Percentiles rank a stretch among this genome's conserved stretches.
phyloP scores from a whole-genome alignment of 2,797 vertebrate genomes.

The Carduelis carduelis region DNA sequence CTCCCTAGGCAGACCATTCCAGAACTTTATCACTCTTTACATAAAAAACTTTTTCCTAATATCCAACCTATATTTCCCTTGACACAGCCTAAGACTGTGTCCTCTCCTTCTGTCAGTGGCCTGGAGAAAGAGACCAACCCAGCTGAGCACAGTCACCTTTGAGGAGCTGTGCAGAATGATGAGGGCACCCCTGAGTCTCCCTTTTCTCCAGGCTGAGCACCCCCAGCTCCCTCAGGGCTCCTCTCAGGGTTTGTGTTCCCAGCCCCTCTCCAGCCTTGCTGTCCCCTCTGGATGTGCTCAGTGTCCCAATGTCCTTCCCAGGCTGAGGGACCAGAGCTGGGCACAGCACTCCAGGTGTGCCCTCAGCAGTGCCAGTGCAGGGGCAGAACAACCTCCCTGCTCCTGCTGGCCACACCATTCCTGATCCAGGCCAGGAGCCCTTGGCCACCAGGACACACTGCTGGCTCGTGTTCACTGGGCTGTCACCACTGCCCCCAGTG shows the following conservation, averaged over 20 bases:
- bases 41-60: not conserved
- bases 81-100: accelerated
- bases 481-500: not conserved
- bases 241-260: not conserved
- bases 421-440: accelerated
- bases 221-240: not conserved
- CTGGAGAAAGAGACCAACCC: not conserved
- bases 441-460: not conserved
- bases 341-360: not conserved
- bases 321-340: not conserved
- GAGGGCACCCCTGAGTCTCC: not conserved
- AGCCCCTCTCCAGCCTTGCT: not conserved
- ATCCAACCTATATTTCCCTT: not conserved
- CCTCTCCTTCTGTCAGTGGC: not conserved
- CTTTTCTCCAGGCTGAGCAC: not conserved
- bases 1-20: not conserved
- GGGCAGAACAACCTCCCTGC: not conserved
- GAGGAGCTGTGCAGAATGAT: not conserved
- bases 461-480: not conserved
- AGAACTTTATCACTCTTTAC: not conserved
- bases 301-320: accelerated
- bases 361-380: not conserved
- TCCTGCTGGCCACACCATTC: not conserved
- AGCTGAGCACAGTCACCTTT: not conserved
- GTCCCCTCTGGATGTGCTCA: accelerated